Evolutionary conservation across 2,888 invertebrate genomes (phyloP).

Genomic region (Synanthedon vespiformis): DNA sequence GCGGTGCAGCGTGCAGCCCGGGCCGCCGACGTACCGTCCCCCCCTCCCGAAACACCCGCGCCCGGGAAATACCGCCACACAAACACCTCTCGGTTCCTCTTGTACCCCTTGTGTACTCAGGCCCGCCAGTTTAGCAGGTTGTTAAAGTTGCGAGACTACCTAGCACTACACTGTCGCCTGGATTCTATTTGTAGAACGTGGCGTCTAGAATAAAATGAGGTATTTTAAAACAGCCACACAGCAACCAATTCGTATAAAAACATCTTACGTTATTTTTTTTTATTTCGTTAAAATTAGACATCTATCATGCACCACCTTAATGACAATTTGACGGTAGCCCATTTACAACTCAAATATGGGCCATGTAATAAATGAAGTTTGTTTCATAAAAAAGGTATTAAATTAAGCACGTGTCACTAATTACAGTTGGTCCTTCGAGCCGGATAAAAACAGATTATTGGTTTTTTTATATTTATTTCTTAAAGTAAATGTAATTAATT

Average conservation of each 20-base stretch:
- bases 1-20: slow-evolving; percentile 64
- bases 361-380: too few species aligned
- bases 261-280: too few species aligned
- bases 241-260: background rate
- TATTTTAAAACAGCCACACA: slow-evolving; percentile 1
- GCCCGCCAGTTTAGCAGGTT: slow-evolving; percentile 64
- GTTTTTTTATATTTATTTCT: too few species aligned
- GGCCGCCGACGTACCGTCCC: slow-evolving; percentile 13
- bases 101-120: slow-evolving; percentile 40
- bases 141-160: slow-evolving; percentile 24
- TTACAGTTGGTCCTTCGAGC: too few species aligned
- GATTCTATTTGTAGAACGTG: slow-evolving; percentile 43
- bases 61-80: slow-evolving; percentile 29
- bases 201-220: slow-evolving; percentile 19
- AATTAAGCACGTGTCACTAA: too few species aligned
- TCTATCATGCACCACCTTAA: too few species aligned
- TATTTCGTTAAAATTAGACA: too few species aligned
- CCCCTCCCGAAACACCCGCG: slow-evolving; percentile 15
- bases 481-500: background rate
- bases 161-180: slow-evolving; percentile 24
- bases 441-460: too few species aligned
- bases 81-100: slow-evolving; percentile 30
- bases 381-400: too few species aligned
- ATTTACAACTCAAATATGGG: too few species aligned
- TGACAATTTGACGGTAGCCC: too few species aligned